A percentile compares a stretch with the other conserved stretches of the same genome.
phyloP scores from a whole-genome alignment of 2,113 vertebrate genomes.

The Haplochromis burtoni region DNA sequence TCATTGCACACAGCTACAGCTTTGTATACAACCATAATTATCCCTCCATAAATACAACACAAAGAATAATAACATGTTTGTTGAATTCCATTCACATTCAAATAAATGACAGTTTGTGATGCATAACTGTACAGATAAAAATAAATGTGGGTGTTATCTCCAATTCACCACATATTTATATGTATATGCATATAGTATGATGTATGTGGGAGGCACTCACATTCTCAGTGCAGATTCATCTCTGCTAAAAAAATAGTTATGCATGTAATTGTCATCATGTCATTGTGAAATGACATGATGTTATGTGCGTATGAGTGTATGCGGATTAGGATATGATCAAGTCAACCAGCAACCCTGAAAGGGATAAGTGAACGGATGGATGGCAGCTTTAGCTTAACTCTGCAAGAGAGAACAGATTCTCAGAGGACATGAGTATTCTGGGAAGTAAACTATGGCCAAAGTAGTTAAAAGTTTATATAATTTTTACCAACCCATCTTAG shows the following conservation, averaged over 20 bases:
- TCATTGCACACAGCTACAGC: not conserved
- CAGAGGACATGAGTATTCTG: not conserved
- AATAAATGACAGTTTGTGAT: not conserved
- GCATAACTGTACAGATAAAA: not conserved
- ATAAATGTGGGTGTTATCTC: not conserved
- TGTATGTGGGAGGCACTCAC: not conserved
- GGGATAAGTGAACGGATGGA: not conserved
- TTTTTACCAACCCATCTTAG: not conserved
- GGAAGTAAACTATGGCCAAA: not conserved
- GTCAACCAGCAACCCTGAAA: not conserved
- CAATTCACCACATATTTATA: not conserved
- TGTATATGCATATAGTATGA: not conserved
- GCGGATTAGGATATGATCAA: not conserved
- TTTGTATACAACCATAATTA: not conserved
- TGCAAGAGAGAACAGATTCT: not conserved
- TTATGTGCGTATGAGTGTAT: not conserved
- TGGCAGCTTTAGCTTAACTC: not conserved
- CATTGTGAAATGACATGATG: not conserved
- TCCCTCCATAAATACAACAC: not conserved
- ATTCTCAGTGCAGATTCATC: not conserved
- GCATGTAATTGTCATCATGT: not conserved
- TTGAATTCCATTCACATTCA: not conserved
- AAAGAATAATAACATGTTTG: not conserved
- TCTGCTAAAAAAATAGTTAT: not conserved
- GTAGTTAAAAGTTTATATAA: not conserved